Percentiles rank a stretch among this genome's conserved stretches.
These are phyloP conservation scores for Acanthurus tractus DNA, from an alignment of 2,797 vertebrate species.

Conservation along the genomic window DNA sequence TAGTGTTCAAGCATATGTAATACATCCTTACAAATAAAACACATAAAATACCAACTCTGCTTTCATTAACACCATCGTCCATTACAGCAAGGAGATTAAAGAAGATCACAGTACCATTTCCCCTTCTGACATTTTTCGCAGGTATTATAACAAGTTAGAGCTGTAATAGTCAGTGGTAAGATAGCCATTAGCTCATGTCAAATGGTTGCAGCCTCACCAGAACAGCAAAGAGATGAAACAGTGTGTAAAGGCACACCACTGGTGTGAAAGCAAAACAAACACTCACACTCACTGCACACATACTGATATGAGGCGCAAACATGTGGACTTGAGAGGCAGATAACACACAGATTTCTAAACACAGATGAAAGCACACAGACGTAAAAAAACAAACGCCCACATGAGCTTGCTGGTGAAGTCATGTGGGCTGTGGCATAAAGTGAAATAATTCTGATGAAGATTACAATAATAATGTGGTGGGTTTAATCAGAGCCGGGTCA, in stretches of 20 bases:
- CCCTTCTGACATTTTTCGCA: conserved; percentile 55
- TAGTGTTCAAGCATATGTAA: background rate
- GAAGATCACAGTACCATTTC: conserved; percentile 45
- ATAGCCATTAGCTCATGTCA: conserved; percentile 42
- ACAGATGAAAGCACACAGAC: conserved; percentile 16
- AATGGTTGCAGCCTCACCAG: conserved; percentile 25
- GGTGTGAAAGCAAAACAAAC: conserved; percentile 33
- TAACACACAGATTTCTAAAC: conserved; percentile 13
- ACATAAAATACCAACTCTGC: conserved; percentile 28
- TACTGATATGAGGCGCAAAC: conserved; percentile 19
- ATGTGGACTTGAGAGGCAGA: conserved; percentile 11
- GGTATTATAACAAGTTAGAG: conserved; percentile 57
- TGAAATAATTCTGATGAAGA: conserved; percentile 41
- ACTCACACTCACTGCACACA: background rate
- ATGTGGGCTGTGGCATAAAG: background rate
- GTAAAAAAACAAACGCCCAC: background rate
- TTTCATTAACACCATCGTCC: conserved; percentile 52
- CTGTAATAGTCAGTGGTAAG: conserved; percentile 39
- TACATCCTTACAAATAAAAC: conserved; percentile 40
- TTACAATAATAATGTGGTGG: conserved; percentile 48
- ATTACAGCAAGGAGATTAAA: conserved; percentile 59
- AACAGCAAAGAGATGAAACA: background rate
- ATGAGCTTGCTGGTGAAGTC: conserved; percentile 5
- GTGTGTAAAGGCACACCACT: background rate
- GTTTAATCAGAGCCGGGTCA: conserved; percentile 58